Conservation (phyloP, 2,797 vertebrate species). For the Microctenopoma lineatum region DNA sequence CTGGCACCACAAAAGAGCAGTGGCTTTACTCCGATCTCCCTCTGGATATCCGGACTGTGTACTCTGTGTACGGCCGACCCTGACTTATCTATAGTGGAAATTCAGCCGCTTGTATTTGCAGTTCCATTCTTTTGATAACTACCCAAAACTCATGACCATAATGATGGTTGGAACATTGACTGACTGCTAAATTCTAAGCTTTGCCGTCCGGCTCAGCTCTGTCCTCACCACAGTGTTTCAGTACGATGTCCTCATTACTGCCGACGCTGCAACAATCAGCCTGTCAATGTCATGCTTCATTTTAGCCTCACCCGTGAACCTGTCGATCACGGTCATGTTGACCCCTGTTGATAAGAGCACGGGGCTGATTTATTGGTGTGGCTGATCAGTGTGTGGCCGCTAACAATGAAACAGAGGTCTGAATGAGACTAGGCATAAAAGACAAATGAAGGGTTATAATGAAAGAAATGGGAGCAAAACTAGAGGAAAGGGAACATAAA, state of each 20-base stretch:
- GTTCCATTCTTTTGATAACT: too few species aligned
- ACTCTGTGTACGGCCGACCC: too few species aligned
- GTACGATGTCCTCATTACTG: not conserved
- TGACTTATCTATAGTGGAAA: too few species aligned
- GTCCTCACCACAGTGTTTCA: too few species aligned
- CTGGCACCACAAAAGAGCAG: too few species aligned
- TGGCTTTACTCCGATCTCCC: too few species aligned
- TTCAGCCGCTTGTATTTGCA: too few species aligned
- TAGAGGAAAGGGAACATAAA: conserved; percentile 5
- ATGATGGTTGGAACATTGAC: not conserved
- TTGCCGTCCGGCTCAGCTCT: not conserved
- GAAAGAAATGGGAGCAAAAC: not conserved
- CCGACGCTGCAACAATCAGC: not conserved
- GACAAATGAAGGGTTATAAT: not conserved
- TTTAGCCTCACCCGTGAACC: not conserved
- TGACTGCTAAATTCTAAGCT: not conserved
- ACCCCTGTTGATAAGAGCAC: too few species aligned
- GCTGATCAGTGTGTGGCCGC: not conserved
- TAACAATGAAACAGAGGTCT: not conserved
- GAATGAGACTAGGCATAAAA: not conserved
- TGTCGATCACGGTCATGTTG: too few species aligned
- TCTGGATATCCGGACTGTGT: too few species aligned
- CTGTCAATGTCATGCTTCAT: too few species aligned
- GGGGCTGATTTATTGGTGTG: too few species aligned
- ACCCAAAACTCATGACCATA: not conserved